Base-by-base conservation (phyloP, 1,140 invertebrate species). In the Diprion similis region DNA sequence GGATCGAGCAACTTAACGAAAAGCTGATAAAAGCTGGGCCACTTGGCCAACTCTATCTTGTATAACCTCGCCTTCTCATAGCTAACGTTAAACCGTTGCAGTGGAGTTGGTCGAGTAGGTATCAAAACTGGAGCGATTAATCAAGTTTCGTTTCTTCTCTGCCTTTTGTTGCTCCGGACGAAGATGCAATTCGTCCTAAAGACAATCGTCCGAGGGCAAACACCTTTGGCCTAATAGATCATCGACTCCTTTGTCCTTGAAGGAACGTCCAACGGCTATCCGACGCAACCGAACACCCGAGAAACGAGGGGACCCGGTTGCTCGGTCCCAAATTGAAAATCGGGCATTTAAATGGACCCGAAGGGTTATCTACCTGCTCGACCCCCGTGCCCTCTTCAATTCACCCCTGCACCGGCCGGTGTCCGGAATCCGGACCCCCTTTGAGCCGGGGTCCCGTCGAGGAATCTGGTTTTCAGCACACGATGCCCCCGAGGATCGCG, bases 281-380 rank as follows among this genome's bases (percentile, higher is more conserved):
- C 45, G 45, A 51, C 24, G 47, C 66, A 71, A 17, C 64, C 65
- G n/a, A 24, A 64, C 37, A 15, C 10, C 46, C 8, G 47, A 17
- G 51, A 59, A 59, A 37, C 24, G 51, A 59, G 51, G 51, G 51
- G 51, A 59, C 51, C 11, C 51, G 51, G 51, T 59, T 9, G 51
- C 9, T 19, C 37, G 66, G 66, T 68, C 66, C 66, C 18, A 68
- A 68, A 68, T 68, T 71, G 74, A 79, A 77, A 79, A 78, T 75
- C 79, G 81, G 80, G 76, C 81, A 85, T 85, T 86, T 84, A 86
- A 85, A 82, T 70, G 77, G 78, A 76, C 75, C 83, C 77, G 77
- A 84, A 82, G 82, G 84, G 84, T 86, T 81, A 86, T 85, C 78
- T 87, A 87, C 86, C 86, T 87, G 86, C 81, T 68, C 69, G 83